Evolutionary conservation across 2,888 invertebrate species (phyloP), one percentile per base, ranked within the genome.

Genomic region (Mayetiola destructor): DNA sequence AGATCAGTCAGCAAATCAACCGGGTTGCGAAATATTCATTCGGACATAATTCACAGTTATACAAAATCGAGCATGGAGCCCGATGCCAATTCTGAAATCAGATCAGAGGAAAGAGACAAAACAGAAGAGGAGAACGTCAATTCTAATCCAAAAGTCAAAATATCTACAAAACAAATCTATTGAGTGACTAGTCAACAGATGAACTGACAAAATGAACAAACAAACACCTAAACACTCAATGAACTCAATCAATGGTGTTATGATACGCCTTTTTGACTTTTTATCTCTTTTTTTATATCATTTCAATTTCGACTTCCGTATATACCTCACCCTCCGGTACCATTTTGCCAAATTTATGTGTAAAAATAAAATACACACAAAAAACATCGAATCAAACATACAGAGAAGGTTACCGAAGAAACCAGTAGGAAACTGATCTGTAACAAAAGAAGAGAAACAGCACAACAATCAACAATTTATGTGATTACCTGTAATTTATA

Each of bases 401-500:
- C n/a, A n/a, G n/a, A n/a, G n/a, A n/a, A n/a, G n/a, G n/a, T n/a
- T n/a, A n/a, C n/a, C n/a, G n/a, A n/a, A n/a, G n/a, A 36, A 12
- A 36, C 3, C 36, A 3, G 21, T 48, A 14, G 48, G n/a, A 48
- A 48, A 23, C 5, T n/a, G 27, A 48, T 27, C 40, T n/a, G 40
- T 21, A 10, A 21, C 48, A 27, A 27, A 48, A 27, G 48, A 48
- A 27, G 27, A 48, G 27, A 48, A 23, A 48, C 23, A 53, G 16
- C 29, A 29, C 30, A 48, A 48, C 48, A 48, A 48, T 48, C 27
- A 16, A 48, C 48, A 48, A 48, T 48, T 48, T 48, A 48, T 53
- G 53, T 53, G 29, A 53, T 53, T 53, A 53, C 53, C 53, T 53
- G 53, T 53, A 53, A 53, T 53, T 53, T 53, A 53, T 53, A 53